Evolutionary conservation across 1,140 invertebrate species (phyloP).

Genomic region (Bombus ignitus): DNA sequence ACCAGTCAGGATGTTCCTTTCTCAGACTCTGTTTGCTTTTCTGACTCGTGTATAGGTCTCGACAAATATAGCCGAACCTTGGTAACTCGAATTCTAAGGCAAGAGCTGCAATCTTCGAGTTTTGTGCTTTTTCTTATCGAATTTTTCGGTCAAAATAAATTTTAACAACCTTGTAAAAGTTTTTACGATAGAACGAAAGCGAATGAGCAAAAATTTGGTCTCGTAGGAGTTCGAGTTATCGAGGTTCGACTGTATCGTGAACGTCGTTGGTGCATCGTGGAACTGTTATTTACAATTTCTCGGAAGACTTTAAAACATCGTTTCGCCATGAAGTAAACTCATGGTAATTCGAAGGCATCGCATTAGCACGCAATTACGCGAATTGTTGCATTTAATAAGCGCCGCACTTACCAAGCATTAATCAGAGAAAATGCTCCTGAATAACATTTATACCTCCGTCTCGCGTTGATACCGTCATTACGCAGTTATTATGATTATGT

Average conservation of each 20-base stretch:
- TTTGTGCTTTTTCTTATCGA: too few relatives aligned
- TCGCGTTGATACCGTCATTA: constrained; percentile 45
- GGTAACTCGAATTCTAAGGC: too few relatives aligned
- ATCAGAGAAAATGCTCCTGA: constrained; percentile 9
- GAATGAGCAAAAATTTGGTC: too few relatives aligned
- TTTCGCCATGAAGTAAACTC: too few relatives aligned
- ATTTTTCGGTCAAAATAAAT: too few relatives aligned
- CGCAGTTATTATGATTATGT: constrained; percentile 56
- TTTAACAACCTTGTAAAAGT: too few relatives aligned
- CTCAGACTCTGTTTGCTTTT: background rate
- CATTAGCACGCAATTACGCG: background rate
- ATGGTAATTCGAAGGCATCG: background rate
- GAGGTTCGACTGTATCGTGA: too few relatives aligned
- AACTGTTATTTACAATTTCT: background rate
- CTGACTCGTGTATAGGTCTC: background rate
- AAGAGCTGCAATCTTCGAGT: too few relatives aligned
- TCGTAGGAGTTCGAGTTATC: too few relatives aligned
- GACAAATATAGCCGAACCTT: background rate
- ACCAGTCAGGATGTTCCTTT: background rate
- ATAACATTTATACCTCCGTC: constrained; percentile 5
- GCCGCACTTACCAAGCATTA: background rate
- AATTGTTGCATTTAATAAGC: background rate
- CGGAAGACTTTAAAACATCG: background rate
- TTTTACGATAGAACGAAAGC: too few relatives aligned
- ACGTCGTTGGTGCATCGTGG: background rate